Base-by-base conservation (phyloP, 2,888 invertebrate genomes). In the Drosophila macrospina region DNA sequence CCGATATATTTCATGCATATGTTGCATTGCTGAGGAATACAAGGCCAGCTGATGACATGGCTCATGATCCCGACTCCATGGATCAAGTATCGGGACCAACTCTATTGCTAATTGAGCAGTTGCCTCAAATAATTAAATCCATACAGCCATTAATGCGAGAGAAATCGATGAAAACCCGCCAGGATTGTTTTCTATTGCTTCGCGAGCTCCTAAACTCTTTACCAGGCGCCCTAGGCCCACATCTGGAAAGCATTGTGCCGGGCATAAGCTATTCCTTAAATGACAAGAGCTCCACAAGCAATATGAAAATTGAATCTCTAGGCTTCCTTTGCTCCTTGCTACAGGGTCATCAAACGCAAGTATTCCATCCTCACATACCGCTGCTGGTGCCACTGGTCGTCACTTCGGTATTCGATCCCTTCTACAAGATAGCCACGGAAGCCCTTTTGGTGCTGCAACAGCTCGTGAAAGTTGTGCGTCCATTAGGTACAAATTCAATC, bases 371-470 rank as follows among this genome's bases (percentile, higher is more conserved):
- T 4, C 96, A 97, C 91, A 96, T 97, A 91, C 93, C 94, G 2
- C 94, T 95, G 26, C 92, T 98, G 41, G 94, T 97, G 69, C 97
- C 97, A 8, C 96, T 98, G 4, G 96, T 99, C 48, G 95, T 98
- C 48, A 94, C 95, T 65, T 96, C 98, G 36, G 98, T 99, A 24
- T 96, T 96, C 55, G 99, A 99, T 93, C 96, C 96, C 44, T 99
- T 99, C 93, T 99, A 99, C 93, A 99, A 99, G 93, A 99, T 99
- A 83, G 98, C 98, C 1, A 98, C 99, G 0, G 99, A 99, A 92
- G 99, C 99, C 1, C 93, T 99, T 57, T 93, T 97, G 24, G 98
- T 99, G 15, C 93, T 98, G 70, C 98, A 99, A 91, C 97, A 98
- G 74, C 93, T 99, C 66, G 98, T 99, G 24, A 97, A 97, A 93